These are phyloP conservation scores for Periophthalmus modestus DNA, from an alignment of 2,113 vertebrate species.

Conservation along the genomic window DNA sequence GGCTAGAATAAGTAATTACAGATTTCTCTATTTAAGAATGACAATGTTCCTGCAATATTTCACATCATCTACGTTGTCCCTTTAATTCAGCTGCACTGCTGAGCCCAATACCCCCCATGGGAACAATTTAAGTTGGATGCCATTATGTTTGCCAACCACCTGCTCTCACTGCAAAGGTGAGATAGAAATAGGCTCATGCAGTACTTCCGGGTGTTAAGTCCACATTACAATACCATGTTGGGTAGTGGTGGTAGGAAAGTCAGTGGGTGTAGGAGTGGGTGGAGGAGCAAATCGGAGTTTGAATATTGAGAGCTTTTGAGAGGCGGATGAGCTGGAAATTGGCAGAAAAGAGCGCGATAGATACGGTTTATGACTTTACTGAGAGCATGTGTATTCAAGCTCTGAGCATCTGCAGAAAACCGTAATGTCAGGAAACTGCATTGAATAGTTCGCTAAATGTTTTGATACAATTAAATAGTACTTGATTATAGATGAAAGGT, in stretches of 20 bases:
- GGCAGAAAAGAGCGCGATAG: slow-evolving; percentile 35
- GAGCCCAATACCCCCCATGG: slow-evolving; percentile 7
- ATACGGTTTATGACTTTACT: slow-evolving; percentile 36
- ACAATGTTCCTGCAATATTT: background rate
- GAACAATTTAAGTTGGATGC: slow-evolving; percentile 36
- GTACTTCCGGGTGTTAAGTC: slow-evolving; percentile 49
- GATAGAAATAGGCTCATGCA: slow-evolving; percentile 50
- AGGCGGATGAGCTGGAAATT: slow-evolving; percentile 49
- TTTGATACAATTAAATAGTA: background rate
- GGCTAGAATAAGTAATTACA: background rate
- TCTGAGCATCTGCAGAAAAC: slow-evolving; percentile 9
- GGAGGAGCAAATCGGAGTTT: slow-evolving; percentile 59
- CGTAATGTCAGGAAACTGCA: background rate
- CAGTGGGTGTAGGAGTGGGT: slow-evolving; percentile 69
- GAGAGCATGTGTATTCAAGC: slow-evolving; percentile 20
- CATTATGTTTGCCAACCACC: slow-evolving; percentile 26
- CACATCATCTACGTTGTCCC: background rate
- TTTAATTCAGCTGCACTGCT: slow-evolving; percentile 21
- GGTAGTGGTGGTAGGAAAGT: slow-evolving; percentile 50
- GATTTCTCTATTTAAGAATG: background rate
- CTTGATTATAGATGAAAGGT: background rate
- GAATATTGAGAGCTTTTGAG: slow-evolving; percentile 52
- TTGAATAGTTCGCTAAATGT: background rate
- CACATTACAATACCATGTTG: slow-evolving; percentile 59
- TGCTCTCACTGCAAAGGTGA: slow-evolving; percentile 16